Evolutionary conservation across 2,888 invertebrate species (phyloP).

Genomic region (Meiosimyza platycephala): DNA sequence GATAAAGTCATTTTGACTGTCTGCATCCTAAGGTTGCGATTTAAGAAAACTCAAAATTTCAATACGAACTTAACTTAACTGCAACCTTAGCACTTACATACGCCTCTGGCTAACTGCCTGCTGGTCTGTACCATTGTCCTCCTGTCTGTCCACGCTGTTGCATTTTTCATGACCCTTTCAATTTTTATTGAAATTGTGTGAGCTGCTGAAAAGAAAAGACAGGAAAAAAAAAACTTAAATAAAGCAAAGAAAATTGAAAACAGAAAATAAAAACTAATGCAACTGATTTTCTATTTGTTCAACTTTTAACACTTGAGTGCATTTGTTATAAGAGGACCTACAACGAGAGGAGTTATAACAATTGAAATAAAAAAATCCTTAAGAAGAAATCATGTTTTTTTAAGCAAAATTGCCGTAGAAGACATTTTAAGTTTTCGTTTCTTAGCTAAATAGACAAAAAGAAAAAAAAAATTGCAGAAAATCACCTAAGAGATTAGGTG

Average conservation of each 20-base stretch:
- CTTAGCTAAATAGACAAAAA: too few relatives aligned
- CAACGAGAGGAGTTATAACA: too few relatives aligned
- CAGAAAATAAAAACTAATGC: background rate
- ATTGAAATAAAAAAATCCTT: too few relatives aligned
- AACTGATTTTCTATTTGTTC: constrained; percentile 18
- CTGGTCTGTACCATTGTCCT: background rate
- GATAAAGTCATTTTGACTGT: too few relatives aligned
- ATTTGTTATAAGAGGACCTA: background rate
- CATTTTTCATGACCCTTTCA: constrained; percentile 24
- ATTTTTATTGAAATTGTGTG: constrained; percentile 5
- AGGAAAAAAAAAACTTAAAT: constrained; percentile 6
- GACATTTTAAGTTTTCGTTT: too few relatives aligned
- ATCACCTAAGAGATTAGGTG: too few relatives aligned
- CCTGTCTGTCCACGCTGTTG: constrained; percentile 8
- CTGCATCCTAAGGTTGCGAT: too few relatives aligned
- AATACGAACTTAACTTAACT: background rate
- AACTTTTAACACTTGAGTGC: constrained; percentile 13
- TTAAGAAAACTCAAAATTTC: background rate
- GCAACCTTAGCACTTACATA: background rate
- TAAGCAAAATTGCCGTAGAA: too few relatives aligned
- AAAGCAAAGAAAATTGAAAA: background rate
- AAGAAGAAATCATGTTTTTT: too few relatives aligned
- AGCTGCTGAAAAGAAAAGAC: too few relatives aligned
- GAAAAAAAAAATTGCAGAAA: too few relatives aligned
- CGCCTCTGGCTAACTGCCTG: background rate